Evolutionary conservation across 2,797 vertebrate species (phyloP).

Genomic region (Etheostoma perlongum): DNA sequence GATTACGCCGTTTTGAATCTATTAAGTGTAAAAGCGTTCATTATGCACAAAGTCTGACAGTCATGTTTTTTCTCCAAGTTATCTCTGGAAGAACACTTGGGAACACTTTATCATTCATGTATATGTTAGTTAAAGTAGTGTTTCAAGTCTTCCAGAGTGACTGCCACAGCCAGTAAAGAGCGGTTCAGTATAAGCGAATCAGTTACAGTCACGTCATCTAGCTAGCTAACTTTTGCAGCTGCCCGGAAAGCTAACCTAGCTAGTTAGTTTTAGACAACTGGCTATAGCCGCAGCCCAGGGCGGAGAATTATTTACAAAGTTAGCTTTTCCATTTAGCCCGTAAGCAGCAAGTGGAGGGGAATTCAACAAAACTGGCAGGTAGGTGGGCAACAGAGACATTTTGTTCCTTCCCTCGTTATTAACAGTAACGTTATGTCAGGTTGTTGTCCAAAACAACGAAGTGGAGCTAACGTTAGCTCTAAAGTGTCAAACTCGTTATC

Average conservation of each 20-base stretch:
- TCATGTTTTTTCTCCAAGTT: rapidly evolving
- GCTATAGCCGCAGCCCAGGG: constrained; percentile 30
- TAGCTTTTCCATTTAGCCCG: neutral
- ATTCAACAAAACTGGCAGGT: constrained; percentile 44
- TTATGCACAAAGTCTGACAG: neutral
- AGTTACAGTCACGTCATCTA: neutral
- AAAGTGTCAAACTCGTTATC: constrained; percentile 1
- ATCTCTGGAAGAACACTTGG: rapidly evolving
- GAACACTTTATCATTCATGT: rapidly evolving
- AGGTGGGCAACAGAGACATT: constrained; percentile 31
- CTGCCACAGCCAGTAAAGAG: constrained; percentile 37
- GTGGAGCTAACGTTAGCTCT: constrained; percentile 15
- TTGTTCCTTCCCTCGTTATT: constrained; percentile 10
- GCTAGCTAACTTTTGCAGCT: constrained; percentile 47
- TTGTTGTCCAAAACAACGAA: constrained; percentile 6
- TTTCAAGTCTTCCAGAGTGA: neutral
- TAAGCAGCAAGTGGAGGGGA: constrained; percentile 18
- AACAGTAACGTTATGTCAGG: neutral
- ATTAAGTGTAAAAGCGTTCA: rapidly evolving
- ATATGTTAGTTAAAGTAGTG: rapidly evolving
- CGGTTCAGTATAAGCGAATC: constrained; percentile 14
- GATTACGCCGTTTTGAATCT: constrained; percentile 32
- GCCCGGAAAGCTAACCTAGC: constrained; percentile 55
- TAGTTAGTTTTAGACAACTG: constrained; percentile 53
- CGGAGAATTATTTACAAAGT: neutral